Evolutionary conservation across 2,113 vertebrate genomes (phyloP).

Genomic region (Alaudala cheleensis): DNA sequence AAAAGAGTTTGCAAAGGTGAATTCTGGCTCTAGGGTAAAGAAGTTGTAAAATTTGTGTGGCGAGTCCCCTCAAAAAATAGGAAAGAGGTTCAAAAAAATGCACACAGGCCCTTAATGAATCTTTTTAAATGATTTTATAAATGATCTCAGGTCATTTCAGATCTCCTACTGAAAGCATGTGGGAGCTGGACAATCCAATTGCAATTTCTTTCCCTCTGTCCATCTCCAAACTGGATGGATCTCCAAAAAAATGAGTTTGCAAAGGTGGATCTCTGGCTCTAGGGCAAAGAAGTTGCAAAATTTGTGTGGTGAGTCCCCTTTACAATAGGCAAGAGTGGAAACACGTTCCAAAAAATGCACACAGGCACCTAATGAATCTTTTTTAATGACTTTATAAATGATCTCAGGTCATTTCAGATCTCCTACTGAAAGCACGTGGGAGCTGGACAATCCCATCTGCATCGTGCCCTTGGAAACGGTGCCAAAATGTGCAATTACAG

Average conservation of each 20-base stretch:
- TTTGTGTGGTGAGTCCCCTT: not conserved
- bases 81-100: not conserved
- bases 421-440: not conserved
- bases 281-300: not conserved
- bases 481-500: not conserved
- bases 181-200: not conserved
- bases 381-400: not conserved
- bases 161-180: not conserved
- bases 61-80: not conserved
- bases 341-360: not conserved
- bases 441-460: not conserved
- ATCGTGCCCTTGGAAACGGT: not conserved
- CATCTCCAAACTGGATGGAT: not conserved
- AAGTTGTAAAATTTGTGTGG: accelerated
- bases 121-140: too few relatives aligned
- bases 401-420: not conserved
- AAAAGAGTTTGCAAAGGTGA: not conserved
- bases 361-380: not conserved
- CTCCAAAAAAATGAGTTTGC: not conserved
- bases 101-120: too few relatives aligned
- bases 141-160: too few relatives aligned
- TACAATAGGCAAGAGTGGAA: not conserved
- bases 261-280: not conserved
- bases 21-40: not conserved
- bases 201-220: not conserved